Evolutionary conservation across 2,797 vertebrate genomes (phyloP).

Genomic region (Helarctos malayanus): DNA sequence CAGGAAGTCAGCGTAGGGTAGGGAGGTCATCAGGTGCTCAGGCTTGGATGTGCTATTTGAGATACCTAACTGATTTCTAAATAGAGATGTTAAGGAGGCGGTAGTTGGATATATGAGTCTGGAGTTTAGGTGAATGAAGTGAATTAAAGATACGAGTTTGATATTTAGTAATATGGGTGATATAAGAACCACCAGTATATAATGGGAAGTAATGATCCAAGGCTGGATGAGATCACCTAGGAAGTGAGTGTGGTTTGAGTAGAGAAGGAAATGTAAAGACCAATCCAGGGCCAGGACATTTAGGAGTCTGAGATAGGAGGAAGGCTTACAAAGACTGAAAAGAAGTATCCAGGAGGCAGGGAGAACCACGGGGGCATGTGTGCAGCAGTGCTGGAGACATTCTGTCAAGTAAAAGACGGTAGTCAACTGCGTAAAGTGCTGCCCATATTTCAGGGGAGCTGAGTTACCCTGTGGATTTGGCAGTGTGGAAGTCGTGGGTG

Average conservation of each 20-base stretch:
- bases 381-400: no score
- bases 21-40: not conserved
- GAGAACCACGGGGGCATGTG: fast-evolving
- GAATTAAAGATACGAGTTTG: not conserved
- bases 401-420: not conserved
- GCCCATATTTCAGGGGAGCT: not conserved
- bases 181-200: not conserved
- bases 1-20: not conserved
- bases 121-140: not conserved
- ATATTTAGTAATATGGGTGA: not conserved
- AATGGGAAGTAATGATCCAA: fast-evolving
- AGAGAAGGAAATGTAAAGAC: not conserved
- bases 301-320: not conserved
- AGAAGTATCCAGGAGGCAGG: fast-evolving
- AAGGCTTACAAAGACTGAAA: not conserved
- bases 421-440: not conserved
- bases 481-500: fast-evolving
- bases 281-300: fast-evolving
- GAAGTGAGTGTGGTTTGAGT: not conserved
- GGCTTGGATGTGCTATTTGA: not conserved
- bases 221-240: not conserved
- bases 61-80: not conserved
- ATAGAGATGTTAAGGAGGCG: not conserved
- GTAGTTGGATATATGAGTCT: not conserved
- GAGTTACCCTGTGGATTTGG: not conserved